These are phyloP conservation scores for Penaeus monodon DNA, from an alignment of 2,888 invertebrate species.

Conservation along the genomic window DNA sequence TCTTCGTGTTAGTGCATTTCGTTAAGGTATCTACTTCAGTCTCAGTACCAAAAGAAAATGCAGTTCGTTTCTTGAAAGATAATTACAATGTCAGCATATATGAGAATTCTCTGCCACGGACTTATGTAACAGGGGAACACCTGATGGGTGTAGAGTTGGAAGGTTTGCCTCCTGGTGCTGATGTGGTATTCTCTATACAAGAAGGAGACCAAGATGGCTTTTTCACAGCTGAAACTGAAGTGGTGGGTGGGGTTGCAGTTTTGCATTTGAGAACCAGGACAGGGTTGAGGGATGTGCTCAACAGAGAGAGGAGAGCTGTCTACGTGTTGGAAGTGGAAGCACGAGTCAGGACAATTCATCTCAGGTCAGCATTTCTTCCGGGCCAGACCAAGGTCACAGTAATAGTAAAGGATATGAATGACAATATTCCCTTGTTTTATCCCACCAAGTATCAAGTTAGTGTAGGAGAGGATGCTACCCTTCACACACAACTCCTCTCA, in stretches of 20 bases:
- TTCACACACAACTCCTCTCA: slow-evolving; percentile 75
- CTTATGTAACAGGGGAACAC: slow-evolving; percentile 81
- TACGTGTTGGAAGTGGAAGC: slow-evolving; percentile 85
- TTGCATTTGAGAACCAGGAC: slow-evolving; percentile 89
- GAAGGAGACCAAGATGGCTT: slow-evolving; percentile 89
- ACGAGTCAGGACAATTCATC: slow-evolving; percentile 12
- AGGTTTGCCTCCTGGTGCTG: slow-evolving; percentile 68
- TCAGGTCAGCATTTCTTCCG: slow-evolving; percentile 69
- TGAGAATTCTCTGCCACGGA: slow-evolving; percentile 92
- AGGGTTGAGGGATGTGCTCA: slow-evolving; percentile 87
- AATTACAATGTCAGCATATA: slow-evolving; percentile 90
- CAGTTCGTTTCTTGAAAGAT: slow-evolving; percentile 80
- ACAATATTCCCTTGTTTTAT: slow-evolving; percentile 93
- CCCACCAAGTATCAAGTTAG: slow-evolving; percentile 87
- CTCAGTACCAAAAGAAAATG: neutral
- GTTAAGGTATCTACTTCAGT: neutral
- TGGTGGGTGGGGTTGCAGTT: slow-evolving; percentile 95
- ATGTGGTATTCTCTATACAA: slow-evolving; percentile 86
- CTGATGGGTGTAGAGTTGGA: slow-evolving; percentile 82
- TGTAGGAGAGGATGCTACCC: slow-evolving; percentile 87
- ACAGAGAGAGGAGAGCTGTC: slow-evolving; percentile 89
- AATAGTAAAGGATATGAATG: slow-evolving; percentile 85
- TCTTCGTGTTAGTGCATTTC: neutral
- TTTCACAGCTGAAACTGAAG: slow-evolving; percentile 90
- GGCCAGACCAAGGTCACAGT: slow-evolving; percentile 76